Evolutionary conservation across 2,888 invertebrate species (phyloP).

Genomic region (Pocota personata): DNA sequence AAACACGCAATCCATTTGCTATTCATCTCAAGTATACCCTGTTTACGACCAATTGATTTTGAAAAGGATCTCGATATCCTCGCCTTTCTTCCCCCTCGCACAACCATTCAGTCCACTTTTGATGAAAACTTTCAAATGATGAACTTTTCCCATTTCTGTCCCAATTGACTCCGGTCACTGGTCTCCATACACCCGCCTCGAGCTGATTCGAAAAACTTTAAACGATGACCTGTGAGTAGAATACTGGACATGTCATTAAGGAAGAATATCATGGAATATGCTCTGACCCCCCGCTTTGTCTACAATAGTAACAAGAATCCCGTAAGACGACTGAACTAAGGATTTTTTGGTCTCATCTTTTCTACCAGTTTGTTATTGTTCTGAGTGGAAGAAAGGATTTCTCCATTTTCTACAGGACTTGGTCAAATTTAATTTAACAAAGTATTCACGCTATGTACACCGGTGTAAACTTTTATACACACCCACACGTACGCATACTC

Average conservation of each 20-base stretch:
- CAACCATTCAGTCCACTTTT: slow-evolving; percentile 30
- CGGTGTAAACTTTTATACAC: slow-evolving; percentile 51
- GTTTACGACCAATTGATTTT: slow-evolving; percentile 62
- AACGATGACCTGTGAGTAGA: slow-evolving; percentile 69
- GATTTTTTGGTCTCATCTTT: not conserved
- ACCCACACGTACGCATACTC: slow-evolving; percentile 14
- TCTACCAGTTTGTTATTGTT: slow-evolving; percentile 47
- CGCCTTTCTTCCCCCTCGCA: not conserved
- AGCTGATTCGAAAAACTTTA: slow-evolving; percentile 42
- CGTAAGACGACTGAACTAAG: not conserved
- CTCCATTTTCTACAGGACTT: slow-evolving; percentile 59
- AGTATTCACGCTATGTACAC: slow-evolving; percentile 53
- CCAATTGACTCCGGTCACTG: slow-evolving; percentile 50
- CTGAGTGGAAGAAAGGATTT: slow-evolving; percentile 48
- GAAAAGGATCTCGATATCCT: slow-evolving; percentile 22
- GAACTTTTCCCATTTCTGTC: slow-evolving; percentile 59
- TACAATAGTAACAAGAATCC: slow-evolving; percentile 30
- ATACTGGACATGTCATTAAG: slow-evolving; percentile 66
- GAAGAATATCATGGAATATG: slow-evolving; percentile 27
- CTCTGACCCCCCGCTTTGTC: slow-evolving; percentile 22
- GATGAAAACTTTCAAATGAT: slow-evolving; percentile 66
- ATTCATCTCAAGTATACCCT: slow-evolving; percentile 55
- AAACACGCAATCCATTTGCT: slow-evolving; percentile 46
- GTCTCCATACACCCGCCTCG: not conserved
- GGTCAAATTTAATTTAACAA: slow-evolving; percentile 72